Conservation (phyloP, 2,797 vertebrate genomes). For the Ptychobarbus kaznakovi region DNA sequence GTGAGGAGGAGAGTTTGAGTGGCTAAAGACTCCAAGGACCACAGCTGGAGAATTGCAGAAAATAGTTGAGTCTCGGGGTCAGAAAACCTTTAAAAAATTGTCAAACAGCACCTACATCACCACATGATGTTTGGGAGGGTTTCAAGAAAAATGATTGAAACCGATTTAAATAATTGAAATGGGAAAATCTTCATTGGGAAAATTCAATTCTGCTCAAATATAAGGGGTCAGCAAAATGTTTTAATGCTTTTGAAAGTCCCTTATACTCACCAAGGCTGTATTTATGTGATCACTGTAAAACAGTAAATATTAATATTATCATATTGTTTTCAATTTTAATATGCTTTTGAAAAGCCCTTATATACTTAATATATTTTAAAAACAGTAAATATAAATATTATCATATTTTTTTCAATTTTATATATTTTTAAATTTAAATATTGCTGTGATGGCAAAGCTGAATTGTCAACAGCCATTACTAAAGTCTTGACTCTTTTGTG, state of each 20-base stretch:
- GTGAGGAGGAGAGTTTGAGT: too few species aligned
- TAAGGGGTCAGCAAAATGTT: too few species aligned
- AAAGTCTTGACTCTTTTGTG: background rate
- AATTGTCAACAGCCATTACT: background rate
- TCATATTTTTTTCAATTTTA: background rate
- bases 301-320: background rate
- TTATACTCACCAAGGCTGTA: background rate
- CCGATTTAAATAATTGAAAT: background rate
- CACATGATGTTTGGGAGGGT: too few species aligned
- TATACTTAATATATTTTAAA: too few species aligned
- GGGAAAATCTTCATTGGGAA: background rate
- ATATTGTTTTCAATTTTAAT: background rate
- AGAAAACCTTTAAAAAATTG: too few species aligned
- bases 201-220: background rate
- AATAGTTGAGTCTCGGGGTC: too few species aligned
- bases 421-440: background rate
- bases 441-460: background rate
- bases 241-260: background rate
- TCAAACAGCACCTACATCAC: too few species aligned
- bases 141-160: too few species aligned
- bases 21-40: too few species aligned
- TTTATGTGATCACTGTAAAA: background rate
- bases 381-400: too few species aligned
- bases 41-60: too few species aligned
- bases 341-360: too few species aligned